These are phyloP conservation scores for Falco rusticolus DNA, from an alignment of 2,797 vertebrate species.

Conservation along the genomic window DNA sequence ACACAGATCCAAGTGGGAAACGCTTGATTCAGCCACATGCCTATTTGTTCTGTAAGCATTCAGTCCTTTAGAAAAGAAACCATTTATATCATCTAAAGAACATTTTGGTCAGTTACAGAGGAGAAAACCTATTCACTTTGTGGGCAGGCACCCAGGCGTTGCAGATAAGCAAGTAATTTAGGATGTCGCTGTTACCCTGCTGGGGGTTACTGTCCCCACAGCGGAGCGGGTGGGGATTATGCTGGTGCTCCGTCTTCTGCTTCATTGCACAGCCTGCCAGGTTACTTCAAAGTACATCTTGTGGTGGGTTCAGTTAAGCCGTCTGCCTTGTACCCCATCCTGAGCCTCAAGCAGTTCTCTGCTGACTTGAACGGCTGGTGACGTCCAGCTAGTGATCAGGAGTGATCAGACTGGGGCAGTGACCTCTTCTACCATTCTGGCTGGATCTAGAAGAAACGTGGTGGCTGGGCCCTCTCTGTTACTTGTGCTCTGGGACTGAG, in stretches of 20 bases:
- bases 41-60: background rate
- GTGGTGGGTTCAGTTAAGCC: background rate
- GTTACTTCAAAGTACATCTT: background rate
- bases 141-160: background rate
- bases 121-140: background rate
- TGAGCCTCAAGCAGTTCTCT: background rate
- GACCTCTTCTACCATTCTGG: background rate
- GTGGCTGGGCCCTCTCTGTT: background rate
- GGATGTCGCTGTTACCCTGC: background rate
- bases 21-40: background rate
- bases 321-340: background rate
- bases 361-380: background rate
- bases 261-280: accelerated
- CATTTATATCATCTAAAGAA: conserved; percentile 12
- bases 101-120: background rate
- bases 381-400: background rate
- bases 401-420: background rate
- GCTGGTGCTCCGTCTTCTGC: background rate
- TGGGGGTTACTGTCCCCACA: background rate
- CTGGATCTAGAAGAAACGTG: background rate
- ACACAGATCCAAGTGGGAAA: background rate
- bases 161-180: background rate
- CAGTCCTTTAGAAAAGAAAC: background rate
- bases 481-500: background rate
- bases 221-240: accelerated